These are phyloP conservation scores for Dione vanillae DNA, from an alignment of 2,888 invertebrate genomes.

Conservation along the genomic window DNA sequence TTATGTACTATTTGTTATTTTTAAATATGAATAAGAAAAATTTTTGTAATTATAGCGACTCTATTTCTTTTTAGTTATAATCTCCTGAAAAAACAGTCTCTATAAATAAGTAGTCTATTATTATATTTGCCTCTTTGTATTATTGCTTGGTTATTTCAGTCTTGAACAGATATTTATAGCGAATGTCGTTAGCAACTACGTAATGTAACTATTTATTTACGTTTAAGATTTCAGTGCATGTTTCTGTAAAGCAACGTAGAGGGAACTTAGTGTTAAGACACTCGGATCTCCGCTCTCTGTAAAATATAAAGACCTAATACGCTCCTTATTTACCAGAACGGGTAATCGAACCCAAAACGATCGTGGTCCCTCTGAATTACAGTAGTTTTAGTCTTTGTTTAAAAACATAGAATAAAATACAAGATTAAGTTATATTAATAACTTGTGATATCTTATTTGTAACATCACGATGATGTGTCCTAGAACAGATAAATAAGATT, in stretches of 20 bases:
- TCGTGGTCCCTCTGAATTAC: not conserved
- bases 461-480: not conserved
- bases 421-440: not conserved
- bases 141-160: constrained; percentile 9
- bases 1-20: too few species aligned
- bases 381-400: not conserved
- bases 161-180: not conserved
- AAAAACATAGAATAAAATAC: not conserved
- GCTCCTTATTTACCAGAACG: too few species aligned
- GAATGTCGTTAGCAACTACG: not conserved
- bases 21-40: too few species aligned
- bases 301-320: too few species aligned
- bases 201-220: not conserved
- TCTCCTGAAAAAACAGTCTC: not conserved
- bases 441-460: not conserved
- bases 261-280: too few species aligned
- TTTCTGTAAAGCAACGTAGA: too few species aligned
- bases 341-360: too few species aligned
- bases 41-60: not conserved
- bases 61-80: not conserved
- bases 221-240: too few species aligned
- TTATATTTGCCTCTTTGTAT: constrained; percentile 1
- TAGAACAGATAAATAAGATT: constrained; percentile 4
- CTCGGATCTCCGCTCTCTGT: too few species aligned
- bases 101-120: constrained; percentile 6